These are phyloP conservation scores for Lemur catta DNA, from an alignment of 2,797 vertebrate species.

Conservation along the genomic window DNA sequence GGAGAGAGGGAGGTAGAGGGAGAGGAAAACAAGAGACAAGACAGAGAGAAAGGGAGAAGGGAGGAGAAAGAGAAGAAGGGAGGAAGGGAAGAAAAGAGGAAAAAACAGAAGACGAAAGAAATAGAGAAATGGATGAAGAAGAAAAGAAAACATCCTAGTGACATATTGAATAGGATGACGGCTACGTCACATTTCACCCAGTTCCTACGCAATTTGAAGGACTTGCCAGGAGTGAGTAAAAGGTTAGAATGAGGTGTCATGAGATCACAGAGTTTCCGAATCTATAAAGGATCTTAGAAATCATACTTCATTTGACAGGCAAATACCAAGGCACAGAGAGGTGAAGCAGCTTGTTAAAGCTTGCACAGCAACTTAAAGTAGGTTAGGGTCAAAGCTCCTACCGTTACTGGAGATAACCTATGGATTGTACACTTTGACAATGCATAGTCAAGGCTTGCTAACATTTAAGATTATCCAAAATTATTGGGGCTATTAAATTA, in stretches of 20 bases:
- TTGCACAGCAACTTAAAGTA: background rate
- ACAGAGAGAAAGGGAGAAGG: background rate
- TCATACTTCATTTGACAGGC: background rate
- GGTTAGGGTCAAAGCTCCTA: background rate
- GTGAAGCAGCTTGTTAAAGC: background rate
- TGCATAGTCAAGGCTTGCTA: rapidly evolving
- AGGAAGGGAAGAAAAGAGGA: background rate
- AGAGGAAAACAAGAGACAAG: too few species aligned
- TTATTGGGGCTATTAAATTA: background rate
- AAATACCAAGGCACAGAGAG: background rate
- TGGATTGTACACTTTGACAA: rapidly evolving
- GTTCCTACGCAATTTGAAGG: background rate
- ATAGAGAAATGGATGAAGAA: background rate
- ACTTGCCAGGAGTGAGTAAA: background rate
- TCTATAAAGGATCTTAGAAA: background rate
- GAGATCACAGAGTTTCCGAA: background rate
- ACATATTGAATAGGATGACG: background rate
- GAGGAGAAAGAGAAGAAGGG: too few species aligned
- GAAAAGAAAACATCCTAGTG: background rate
- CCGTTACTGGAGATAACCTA: background rate
- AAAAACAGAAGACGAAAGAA: rapidly evolving
- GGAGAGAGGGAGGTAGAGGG: too few species aligned
- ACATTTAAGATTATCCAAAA: background rate
- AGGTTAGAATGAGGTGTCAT: background rate
- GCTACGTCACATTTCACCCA: too few species aligned